Base-by-base conservation (phyloP, 2,113 vertebrate species). In the Corythoichthys intestinalis region DNA sequence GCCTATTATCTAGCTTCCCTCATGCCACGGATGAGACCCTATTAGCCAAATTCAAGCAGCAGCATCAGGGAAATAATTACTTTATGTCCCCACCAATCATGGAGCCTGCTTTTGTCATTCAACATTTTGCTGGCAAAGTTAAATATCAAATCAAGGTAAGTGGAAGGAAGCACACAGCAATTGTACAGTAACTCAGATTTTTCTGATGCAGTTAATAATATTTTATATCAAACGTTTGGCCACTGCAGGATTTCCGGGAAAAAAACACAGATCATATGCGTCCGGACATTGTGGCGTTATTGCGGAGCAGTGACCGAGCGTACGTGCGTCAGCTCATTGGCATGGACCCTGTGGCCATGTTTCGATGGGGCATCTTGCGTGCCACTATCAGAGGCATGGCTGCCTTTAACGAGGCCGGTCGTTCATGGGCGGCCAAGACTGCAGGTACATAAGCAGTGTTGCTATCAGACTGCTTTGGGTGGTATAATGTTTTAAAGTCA, bases 261-360 rank as follows among this genome's bases (percentile, higher is more conserved):
- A 99, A 99, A 73, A 99, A 99, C 80, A 99, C 97, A 28, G 97
- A 99, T 83, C 95, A 98, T 91, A 99, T 99, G 97, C 93, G 97
- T 2, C 95, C 96, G 0, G 97, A 99, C 70, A 99, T 99, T 0
- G 96, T 99, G 63, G 96, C 95, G 0, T 90, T 99, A 20, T 88
- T 99, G n/a, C 89, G 97, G 8, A 93, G 97, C 87, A 99, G 97
- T 0, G 95, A 98, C 80, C 93, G 95, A 1, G 91, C 94, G 0
- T 98, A 94, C 0, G 94, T 99, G 66, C 94, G 97, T 1, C 93
- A 98, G 87, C 93, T 99, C 66, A 94, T 99, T 0, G 95, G 96
- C 9, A 98, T 97, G 96, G 96, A 98, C 58, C 97, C 97, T 0
- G 95, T 99, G 34, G 95, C 97, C 1, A 96, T 98, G 88, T 99